Base-by-base conservation (phyloP, 2,113 vertebrate genomes). In the Cepphus grylle region DNA sequence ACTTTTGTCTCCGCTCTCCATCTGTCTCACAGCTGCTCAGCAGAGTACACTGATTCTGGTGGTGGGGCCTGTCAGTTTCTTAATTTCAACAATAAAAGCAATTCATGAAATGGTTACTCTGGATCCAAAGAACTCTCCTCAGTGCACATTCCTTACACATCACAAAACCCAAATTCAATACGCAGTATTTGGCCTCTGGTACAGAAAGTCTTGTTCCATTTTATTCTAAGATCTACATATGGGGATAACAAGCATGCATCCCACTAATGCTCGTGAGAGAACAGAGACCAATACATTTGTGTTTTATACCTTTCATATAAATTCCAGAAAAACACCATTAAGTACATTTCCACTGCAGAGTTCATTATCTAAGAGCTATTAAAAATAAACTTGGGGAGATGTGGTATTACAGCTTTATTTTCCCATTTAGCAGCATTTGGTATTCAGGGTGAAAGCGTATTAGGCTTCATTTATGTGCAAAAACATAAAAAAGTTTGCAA, bases 11-110 rank as follows among this genome's bases (percentile, higher is more conserved):
- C 47, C 52, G 69, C 38, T 84, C 65, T 84, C 86, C 95, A 93
- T 93, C 94, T 96, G 96, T 32, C 73, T 61, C 49, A 6, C 94
- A 97, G 91, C 86, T 94, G 94, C 91, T 94, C 86, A 56, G 89
- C 83, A 59, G 40, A 73, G 59, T 8, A 11, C 61, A 15, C 15
- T 14, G 58, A 56, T 26, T 27, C 67, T 80, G 83, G 11, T 53
- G 34, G 52, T 59, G 43, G 0, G 17, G 70, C 58, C 66, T 53
- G 56, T 38, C 66, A 65, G 65, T 40, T 88, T 34, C 93, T 84
- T 49, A 7, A 73, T 72, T 94, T 71, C 92, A 91, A 81, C 94
- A 93, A 88, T 65, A 92, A 92, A 92, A 94, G 80, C 80, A 65
- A 70, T 72, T 92, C 80, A 93, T 63, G 32, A 70, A 71, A 86